A percentile compares a stretch with the other conserved stretches of the same genome.
Evolutionary conservation across 2,113 vertebrate species (phyloP).

Genomic region (Urocynchramus pylzowi): DNA sequence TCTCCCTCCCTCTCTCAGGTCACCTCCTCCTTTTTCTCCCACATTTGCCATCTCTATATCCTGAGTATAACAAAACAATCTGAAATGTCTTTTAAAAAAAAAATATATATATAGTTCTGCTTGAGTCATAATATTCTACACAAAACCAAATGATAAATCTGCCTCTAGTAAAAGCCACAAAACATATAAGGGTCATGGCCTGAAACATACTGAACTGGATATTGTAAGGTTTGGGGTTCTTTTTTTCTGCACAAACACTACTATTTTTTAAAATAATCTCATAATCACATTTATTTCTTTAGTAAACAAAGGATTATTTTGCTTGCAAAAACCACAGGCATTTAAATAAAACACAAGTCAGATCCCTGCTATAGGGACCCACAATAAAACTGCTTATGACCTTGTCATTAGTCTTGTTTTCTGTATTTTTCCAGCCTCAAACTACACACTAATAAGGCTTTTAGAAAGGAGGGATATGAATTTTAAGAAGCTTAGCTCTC

Average conservation of each 20-base stretch:
- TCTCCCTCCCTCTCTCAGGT: background rate
- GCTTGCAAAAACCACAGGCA: conserved; percentile 14
- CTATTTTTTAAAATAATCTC: conserved; percentile 51
- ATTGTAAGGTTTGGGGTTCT: background rate
- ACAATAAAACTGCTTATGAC: conserved; percentile 54
- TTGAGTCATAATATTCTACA: background rate
- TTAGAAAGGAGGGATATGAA: conserved; percentile 59
- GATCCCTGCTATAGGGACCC: conserved; percentile 21
- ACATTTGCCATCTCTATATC: background rate
- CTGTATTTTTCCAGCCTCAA: conserved; percentile 31
- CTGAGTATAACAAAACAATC: background rate
- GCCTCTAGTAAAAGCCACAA: background rate
- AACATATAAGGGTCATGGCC: conserved; percentile 3
- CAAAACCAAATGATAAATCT: conserved; percentile 9
- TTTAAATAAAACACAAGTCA: conserved; percentile 54
- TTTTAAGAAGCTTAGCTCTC: conserved; percentile 60
- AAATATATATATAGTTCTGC: background rate
- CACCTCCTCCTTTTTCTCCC: background rate
- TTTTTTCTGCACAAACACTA: conserved; percentile 29
- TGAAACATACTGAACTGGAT: conserved; percentile 36
- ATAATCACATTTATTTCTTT: conserved; percentile 47
- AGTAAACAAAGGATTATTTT: conserved; percentile 53
- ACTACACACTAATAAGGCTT: conserved; percentile 63
- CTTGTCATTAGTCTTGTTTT: conserved; percentile 67
- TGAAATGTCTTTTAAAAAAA: background rate